Base-by-base conservation (phyloP, 2,888 invertebrate species). In the Craniophora ligustri region DNA sequence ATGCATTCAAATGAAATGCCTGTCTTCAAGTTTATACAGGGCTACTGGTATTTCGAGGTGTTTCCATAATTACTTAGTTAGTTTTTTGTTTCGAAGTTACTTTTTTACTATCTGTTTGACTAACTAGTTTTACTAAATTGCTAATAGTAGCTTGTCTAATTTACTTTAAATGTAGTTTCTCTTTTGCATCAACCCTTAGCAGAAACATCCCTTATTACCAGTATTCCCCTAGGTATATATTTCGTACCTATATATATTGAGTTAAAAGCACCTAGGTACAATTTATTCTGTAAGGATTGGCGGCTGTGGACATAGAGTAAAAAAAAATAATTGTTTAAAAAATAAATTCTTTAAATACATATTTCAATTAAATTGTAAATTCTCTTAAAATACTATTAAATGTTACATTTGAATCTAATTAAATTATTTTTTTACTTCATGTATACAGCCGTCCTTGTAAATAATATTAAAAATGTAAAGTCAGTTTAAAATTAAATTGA, bases 251-350 rank as follows among this genome's bases (percentile, higher is more conserved):
- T 67, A 63, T 61, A 68, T 41, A 38, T 65, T 76, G 69, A 72
- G 63, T 66, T 64, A 71, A 80, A 82, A 81, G 88, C 91, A 90
- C 88, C 88, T 89, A 86, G 87, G 89, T 90, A 90, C 90, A 91
- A 91, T 86, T 83, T 82, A 75, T 47, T 50, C 44, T 54, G 41
- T 71, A 74, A 64, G 75, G 44, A 38, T 39, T 70, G 42, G 65
- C 63, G 26, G 44, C 50, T 35, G 57, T 35, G 51, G 46, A 39
- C 64, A 68, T 68, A 72, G 78, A 74, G 76, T 71, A 66, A 67
- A 74, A 58, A 55, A 63, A 47, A 5, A 23, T 16, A 18, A 16
- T 32, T 42, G 26, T 31, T 10, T 11, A n/a, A 18, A 6, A 5
- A 35, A 36, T 4, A 19, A 19, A 35, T 11, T 11, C 11, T 21